phyloP scores from a whole-genome alignment of 2,888 invertebrate genomes.

The Clanis bilineata region DNA sequence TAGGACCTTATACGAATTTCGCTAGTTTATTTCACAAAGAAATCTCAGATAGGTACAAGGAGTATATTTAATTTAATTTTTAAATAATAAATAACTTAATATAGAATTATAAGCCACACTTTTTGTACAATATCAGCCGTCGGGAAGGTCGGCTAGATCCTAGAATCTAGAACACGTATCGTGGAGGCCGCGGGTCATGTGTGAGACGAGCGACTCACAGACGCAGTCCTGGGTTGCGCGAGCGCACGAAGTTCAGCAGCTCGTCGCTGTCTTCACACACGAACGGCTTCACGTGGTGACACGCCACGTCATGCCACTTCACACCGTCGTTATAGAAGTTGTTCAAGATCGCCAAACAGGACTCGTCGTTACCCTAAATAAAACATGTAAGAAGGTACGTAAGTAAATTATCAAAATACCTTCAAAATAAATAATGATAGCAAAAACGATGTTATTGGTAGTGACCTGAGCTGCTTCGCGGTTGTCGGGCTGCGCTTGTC shows the following conservation, averaged over 20 bases:
- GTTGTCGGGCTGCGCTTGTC: conserved; percentile 94
- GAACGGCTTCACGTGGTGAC: conserved; percentile 93
- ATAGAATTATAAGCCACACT: conserved; percentile 53
- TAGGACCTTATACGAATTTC: neutral
- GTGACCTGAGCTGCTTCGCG: conserved; percentile 92
- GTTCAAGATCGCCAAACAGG: conserved; percentile 93
- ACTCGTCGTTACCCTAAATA: conserved; percentile 92
- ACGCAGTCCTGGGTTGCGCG: conserved; percentile 92
- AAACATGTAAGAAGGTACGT: conserved; percentile 5
- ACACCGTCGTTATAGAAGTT: conserved; percentile 95
- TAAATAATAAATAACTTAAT: conserved; percentile 75
- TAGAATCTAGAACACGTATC: too few species aligned
- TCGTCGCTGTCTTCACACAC: conserved; percentile 96
- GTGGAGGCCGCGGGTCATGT: conserved; percentile 29
- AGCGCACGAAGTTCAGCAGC: conserved; percentile 93
- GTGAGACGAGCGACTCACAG: conserved; percentile 73
- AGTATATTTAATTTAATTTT: conserved; percentile 16
- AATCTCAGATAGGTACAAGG: neutral
- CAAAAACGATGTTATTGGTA: neutral
- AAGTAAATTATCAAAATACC: neutral
- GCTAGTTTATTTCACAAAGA: neutral
- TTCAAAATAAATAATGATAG: neutral
- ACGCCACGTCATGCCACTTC: conserved; percentile 94
- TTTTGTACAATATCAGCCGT: conserved; percentile 78
- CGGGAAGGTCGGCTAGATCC: conserved; percentile 49